Conservation (phyloP, 2,797 vertebrate species). For the Leontocebus nigricollis region DNA sequence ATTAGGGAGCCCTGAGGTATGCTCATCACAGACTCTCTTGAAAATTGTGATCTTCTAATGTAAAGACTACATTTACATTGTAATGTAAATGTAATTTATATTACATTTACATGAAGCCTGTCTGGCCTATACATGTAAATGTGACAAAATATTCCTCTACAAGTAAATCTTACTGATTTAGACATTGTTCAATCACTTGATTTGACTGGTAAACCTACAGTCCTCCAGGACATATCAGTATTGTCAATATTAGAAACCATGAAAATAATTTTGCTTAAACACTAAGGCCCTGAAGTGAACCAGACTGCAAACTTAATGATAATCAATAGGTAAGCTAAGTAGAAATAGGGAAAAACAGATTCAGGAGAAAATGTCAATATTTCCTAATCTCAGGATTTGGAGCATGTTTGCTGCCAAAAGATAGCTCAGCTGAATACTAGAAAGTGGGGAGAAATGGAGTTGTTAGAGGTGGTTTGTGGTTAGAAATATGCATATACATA, state of each 20-base stretch:
- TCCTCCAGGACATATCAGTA: not conserved
- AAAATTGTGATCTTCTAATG: constrained; percentile 38
- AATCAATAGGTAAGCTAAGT: not conserved
- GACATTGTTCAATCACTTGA: not conserved
- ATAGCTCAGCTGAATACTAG: not conserved
- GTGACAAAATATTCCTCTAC: constrained; percentile 36
- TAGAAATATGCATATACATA: not conserved
- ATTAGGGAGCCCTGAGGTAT: constrained; percentile 36
- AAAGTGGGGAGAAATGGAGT: not conserved
- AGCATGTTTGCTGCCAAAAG: not conserved
- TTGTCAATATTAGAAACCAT: not conserved
- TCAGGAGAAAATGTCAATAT: not conserved
- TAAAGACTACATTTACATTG: too few relatives aligned
- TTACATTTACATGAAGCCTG: not conserved
- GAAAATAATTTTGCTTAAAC: not conserved
- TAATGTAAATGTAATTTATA: too few relatives aligned
- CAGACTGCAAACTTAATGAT: not conserved
- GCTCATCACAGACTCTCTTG: constrained; percentile 47
- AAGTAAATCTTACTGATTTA: constrained; percentile 13
- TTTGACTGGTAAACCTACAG: not conserved
- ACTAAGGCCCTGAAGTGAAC: not conserved
- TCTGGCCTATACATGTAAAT: constrained; percentile 36
- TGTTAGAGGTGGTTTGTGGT: not conserved
- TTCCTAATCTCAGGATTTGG: not conserved
- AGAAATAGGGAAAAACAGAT: not conserved